Conservation (phyloP, 2,797 vertebrate genomes). For the Oophaga sylvatica region DNA sequence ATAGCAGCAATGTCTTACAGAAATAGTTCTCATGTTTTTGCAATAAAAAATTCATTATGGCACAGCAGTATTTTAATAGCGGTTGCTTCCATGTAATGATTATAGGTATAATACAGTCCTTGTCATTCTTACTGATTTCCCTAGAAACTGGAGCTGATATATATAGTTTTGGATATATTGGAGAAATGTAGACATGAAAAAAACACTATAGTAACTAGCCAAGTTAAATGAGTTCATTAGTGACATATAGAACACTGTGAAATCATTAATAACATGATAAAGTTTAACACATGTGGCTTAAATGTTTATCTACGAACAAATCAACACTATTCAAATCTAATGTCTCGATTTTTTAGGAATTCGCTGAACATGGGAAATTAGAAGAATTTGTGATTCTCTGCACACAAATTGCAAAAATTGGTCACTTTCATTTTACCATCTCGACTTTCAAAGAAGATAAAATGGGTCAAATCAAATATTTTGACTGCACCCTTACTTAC, state of each 20-base stretch:
- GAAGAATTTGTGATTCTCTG: no score
- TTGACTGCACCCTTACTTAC: no score
- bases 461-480: no score
- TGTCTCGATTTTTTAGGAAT: no score
- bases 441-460: no score
- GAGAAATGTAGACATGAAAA: conserved; percentile 1
- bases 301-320: not conserved
- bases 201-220: not conserved
- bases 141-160: not conserved
- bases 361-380: no score
- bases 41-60: conserved; percentile 9
- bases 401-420: no score
- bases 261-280: not conserved
- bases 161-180: not conserved
- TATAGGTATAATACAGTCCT: not conserved
- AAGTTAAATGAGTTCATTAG: not conserved
- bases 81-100: conserved; percentile 5
- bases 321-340: no score
- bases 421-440: no score
- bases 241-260: not conserved
- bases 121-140: conserved; percentile 1
- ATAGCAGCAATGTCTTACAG: not conserved
- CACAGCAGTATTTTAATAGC: not conserved
- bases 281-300: not conserved
- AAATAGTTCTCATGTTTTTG: not conserved